phyloP scores from a whole-genome alignment of 2,888 invertebrate genomes.

The Eristalis tenax region DNA sequence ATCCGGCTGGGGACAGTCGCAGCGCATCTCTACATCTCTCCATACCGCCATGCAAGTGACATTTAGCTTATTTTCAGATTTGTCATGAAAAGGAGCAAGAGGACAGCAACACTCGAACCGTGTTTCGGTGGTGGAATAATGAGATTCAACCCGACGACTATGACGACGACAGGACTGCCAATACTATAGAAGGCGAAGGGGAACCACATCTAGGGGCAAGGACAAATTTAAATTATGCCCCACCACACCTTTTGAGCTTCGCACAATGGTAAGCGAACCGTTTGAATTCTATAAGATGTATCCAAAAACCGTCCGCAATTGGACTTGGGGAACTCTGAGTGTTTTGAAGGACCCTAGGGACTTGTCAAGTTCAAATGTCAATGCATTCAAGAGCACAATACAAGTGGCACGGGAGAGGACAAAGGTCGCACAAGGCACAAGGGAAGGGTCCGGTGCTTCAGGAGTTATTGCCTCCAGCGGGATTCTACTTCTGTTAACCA shows the following conservation, averaged over 20 bases:
- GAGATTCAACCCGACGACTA: slow-evolving; percentile 30
- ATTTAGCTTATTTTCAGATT: slow-evolving; percentile 69
- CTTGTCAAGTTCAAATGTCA: slow-evolving; percentile 70
- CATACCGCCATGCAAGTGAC: slow-evolving; percentile 43
- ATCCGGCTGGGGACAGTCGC: slow-evolving; percentile 37
- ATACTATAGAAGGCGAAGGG: neutral
- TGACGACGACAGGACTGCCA: neutral
- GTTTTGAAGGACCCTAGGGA: slow-evolving; percentile 56
- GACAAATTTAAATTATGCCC: slow-evolving; percentile 56
- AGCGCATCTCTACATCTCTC: slow-evolving; percentile 27
- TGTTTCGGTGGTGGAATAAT: slow-evolving; percentile 44
- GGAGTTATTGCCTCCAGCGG: slow-evolving; percentile 31
- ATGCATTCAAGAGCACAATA: slow-evolving; percentile 56
- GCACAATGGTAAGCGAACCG: slow-evolving; percentile 3
- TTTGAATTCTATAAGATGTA: slow-evolving; percentile 42
- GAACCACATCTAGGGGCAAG: slow-evolving; percentile 37
- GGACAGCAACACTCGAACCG: slow-evolving; percentile 44
- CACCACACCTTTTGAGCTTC: slow-evolving; percentile 28
- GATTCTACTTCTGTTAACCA: slow-evolving; percentile 38
- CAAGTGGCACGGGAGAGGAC: slow-evolving; percentile 11
- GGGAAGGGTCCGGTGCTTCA: slow-evolving; percentile 3
- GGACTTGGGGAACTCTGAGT: slow-evolving; percentile 33
- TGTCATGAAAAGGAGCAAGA: slow-evolving; percentile 59
- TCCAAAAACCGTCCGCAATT: slow-evolving; percentile 8
- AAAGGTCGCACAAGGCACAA: slow-evolving; percentile 14